A percentile compares a stretch with the other conserved stretches of the same genome.
Conservation (phyloP, 2,888 invertebrate species). For the Caenorhabditis zanzibari region DNA sequence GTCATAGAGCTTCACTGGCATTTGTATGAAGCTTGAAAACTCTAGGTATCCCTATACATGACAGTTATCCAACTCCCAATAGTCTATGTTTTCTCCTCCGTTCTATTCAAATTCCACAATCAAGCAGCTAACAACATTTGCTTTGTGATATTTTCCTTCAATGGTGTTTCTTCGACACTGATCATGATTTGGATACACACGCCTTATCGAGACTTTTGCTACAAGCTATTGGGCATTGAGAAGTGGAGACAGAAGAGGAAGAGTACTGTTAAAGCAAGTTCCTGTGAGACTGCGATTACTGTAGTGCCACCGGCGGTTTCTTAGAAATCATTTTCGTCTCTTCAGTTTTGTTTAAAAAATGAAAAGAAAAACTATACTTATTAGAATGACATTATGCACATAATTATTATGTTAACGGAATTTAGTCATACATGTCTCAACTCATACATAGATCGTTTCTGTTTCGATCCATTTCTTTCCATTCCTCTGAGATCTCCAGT, state of each 20-base stretch:
- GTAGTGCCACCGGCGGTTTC: not conserved
- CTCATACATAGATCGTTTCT: conserved; percentile 26
- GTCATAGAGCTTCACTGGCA: not conserved
- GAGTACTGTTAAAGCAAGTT: not conserved
- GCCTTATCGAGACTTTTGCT: conserved; percentile 20
- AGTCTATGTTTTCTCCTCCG: not conserved
- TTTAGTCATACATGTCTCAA: conserved; percentile 16
- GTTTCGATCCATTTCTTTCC: not conserved
- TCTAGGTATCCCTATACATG: conserved; percentile 21
- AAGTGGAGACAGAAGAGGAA: not conserved
- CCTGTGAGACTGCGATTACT: not conserved
- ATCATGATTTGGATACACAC: conserved; percentile 23
- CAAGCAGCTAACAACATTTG: conserved; percentile 11
- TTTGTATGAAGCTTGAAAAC: not conserved
- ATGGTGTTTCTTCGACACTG: conserved; percentile 8
- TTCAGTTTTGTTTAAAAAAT: too few species aligned
- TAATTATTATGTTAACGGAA: not conserved
- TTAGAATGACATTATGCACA: too few species aligned
- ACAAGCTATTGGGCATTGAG: not conserved
- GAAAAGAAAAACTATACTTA: too few species aligned
- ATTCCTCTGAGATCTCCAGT: conserved; percentile 43
- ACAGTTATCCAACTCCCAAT: conserved; percentile 17
- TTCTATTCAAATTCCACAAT: not conserved
- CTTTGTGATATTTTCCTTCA: conserved; percentile 15
- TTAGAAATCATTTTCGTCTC: too few species aligned